Percentiles rank a stretch among this genome's conserved stretches.
phyloP scores from a whole-genome alignment of 2,113 vertebrate species.

The Dromaius novaehollandiae region DNA sequence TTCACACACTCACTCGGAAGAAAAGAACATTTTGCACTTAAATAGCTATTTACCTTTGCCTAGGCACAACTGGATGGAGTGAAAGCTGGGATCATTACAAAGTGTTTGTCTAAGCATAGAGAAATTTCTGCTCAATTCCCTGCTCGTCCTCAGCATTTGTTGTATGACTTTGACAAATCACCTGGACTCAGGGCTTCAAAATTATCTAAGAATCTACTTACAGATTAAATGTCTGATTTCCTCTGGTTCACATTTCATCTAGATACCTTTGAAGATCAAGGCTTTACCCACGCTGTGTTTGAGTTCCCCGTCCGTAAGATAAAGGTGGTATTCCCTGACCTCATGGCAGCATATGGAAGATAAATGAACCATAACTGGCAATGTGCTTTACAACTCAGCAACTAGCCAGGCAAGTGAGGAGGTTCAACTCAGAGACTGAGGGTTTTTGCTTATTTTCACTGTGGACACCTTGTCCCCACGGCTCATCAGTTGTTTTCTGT shows the following conservation, averaged over 20 bases:
- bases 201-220: background rate
- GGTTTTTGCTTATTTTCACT: background rate
- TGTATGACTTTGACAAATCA: background rate
- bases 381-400: background rate
- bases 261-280: background rate
- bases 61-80: background rate
- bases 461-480: background rate
- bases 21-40: background rate
- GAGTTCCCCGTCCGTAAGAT: background rate
- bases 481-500: background rate
- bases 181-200: background rate
- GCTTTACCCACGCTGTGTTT: background rate
- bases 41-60: background rate
- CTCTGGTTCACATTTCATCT: background rate
- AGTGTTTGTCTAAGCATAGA: background rate
- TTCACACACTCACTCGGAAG: background rate
- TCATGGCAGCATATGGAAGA: background rate
- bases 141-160: background rate
- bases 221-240: background rate
- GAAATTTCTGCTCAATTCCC: background rate
- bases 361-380: background rate
- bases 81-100: background rate
- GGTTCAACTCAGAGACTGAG: background rate
- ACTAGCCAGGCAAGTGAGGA: background rate
- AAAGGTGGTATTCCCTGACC: background rate